Evolutionary conservation across 1,140 invertebrate genomes (phyloP).

Genomic region (Cherax destructor): DNA sequence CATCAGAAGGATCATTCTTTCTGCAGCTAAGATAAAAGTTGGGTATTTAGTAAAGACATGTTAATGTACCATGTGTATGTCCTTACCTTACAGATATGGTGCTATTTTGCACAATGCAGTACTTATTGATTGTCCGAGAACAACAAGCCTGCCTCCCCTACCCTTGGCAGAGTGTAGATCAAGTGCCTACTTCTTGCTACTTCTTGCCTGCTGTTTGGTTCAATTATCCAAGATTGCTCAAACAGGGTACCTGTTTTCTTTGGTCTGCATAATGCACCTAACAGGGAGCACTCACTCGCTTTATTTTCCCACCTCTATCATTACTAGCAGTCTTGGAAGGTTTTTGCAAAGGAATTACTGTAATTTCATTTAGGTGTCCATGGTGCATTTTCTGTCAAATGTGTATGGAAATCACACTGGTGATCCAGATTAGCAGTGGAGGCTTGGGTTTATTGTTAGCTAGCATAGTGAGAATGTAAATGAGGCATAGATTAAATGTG

Average conservation of each 20-base stretch:
- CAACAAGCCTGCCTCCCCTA: slow-evolving; percentile 54
- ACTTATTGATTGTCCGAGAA: slow-evolving; percentile 55
- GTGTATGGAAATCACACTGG: not conserved
- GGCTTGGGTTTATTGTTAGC: slow-evolving; percentile 34
- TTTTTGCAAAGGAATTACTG: not conserved
- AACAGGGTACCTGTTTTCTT: slow-evolving; percentile 54
- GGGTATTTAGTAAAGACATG: slow-evolving; percentile 54
- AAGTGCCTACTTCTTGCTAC: slow-evolving; percentile 58
- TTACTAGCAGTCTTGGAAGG: slow-evolving; percentile 2
- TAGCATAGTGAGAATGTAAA: slow-evolving; percentile 8
- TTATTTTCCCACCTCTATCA: slow-evolving; percentile 16
- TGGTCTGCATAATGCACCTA: slow-evolving; percentile 38
- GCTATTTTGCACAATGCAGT: slow-evolving; percentile 62
- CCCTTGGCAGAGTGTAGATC: slow-evolving; percentile 59
- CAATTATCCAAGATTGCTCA: slow-evolving; percentile 48
- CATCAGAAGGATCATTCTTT: slow-evolving; percentile 45
- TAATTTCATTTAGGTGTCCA: not conserved
- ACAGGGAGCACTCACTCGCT: slow-evolving; percentile 39
- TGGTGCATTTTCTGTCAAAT: slow-evolving; percentile 7
- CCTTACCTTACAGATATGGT: slow-evolving; percentile 53
- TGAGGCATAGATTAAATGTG: not conserved
- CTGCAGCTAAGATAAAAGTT: slow-evolving; percentile 38
- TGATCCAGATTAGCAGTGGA: slow-evolving; percentile 28
- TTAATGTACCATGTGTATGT: slow-evolving; percentile 60
- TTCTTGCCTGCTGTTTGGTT: slow-evolving; percentile 53